These are phyloP conservation scores for Amitus sp. DNA, from an alignment of 2,888 invertebrate species.

Conservation along the genomic window DNA sequence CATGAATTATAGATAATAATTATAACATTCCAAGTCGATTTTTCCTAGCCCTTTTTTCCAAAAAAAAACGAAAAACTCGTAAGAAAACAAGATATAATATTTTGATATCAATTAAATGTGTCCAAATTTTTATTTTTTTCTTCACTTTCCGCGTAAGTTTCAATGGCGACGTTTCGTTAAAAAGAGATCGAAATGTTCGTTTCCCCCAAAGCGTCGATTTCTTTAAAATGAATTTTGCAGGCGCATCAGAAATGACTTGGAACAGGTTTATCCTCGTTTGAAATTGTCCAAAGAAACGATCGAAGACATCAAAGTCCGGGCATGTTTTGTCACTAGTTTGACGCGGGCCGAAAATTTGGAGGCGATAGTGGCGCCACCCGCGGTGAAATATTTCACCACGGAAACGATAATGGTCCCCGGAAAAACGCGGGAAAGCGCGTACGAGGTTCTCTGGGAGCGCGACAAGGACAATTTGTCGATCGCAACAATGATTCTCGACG, in stretches of 20 bases:
- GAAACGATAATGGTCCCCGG: slow-evolving; percentile 75
- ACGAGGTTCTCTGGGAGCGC: slow-evolving; percentile 86
- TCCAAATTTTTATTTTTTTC: no score
- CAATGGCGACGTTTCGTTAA: no score
- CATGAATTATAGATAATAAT: no score
- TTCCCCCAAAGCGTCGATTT: not conserved
- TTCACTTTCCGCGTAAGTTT: no score
- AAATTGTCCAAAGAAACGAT: slow-evolving; percentile 62
- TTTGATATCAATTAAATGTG: no score
- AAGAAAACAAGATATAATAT: no score
- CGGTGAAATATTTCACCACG: slow-evolving; percentile 75
- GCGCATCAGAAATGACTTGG: slow-evolving; percentile 48
- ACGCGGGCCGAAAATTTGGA: slow-evolving; percentile 73
- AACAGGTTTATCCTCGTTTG: slow-evolving; percentile 41
- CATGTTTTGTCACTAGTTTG: slow-evolving; percentile 87
- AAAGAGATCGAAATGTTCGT: no score
- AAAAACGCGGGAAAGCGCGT: slow-evolving; percentile 80
- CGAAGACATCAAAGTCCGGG: slow-evolving; percentile 77
- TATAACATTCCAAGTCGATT: no score
- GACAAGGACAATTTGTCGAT: slow-evolving; percentile 86
- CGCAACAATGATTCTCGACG: slow-evolving; percentile 85
- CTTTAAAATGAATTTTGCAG: slow-evolving; percentile 36
- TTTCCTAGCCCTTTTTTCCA: no score
- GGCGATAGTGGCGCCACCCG: slow-evolving; percentile 69
- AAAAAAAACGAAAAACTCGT: no score